phyloP scores from a whole-genome alignment of 2,113 vertebrate genomes.

The Pitta sordida region DNA sequence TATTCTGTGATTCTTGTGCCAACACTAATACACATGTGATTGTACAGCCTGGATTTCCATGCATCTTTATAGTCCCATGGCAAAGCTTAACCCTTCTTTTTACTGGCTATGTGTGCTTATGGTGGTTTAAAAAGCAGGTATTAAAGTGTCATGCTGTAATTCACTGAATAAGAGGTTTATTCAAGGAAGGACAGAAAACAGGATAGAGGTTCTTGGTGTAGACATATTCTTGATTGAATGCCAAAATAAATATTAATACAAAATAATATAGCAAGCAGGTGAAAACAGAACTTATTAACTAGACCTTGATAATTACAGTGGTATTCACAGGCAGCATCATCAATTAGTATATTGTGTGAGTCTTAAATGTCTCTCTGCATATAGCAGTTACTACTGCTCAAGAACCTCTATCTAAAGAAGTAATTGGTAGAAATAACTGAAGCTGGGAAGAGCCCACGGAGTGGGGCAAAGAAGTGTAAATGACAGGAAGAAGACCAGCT shows the following conservation, averaged over 20 bases:
- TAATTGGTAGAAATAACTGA: not conserved
- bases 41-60: not conserved
- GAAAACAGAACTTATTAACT: not conserved
- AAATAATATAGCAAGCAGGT: not conserved
- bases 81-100: not conserved
- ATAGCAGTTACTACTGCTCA: too few species aligned
- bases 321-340: not conserved
- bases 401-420: not conserved
- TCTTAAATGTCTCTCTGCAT: not conserved
- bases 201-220: not conserved
- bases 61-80: not conserved
- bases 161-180: not conserved
- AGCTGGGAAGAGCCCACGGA: not conserved
- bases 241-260: not conserved
- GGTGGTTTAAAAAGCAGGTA: not conserved
- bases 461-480: not conserved
- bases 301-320: not conserved
- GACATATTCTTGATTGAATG: not conserved
- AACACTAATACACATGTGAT: fast-evolving
- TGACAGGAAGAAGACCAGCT: not conserved
- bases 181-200: not conserved
- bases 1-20: too few species aligned
- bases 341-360: fast-evolving
- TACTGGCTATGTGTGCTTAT: not conserved
- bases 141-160: not conserved